Base-by-base conservation (phyloP, 1,140 invertebrate genomes). In the Eueides isabella region DNA sequence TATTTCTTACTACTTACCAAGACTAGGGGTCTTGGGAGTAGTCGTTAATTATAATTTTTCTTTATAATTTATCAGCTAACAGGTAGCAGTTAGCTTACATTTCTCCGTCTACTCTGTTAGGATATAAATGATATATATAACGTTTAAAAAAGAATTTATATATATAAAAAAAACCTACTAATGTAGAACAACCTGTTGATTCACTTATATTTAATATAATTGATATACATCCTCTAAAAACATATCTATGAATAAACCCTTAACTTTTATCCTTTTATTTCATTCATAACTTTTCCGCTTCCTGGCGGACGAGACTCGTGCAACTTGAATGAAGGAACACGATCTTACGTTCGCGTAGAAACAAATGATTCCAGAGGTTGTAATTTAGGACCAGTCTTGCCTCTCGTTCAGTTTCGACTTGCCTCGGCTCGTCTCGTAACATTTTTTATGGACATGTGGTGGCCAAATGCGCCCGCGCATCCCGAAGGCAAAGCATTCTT, bases 401-500 rank as follows among this genome's bases (percentile, higher is more conserved):
- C 66, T 71, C 83, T 86, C 87, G 85, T 71, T 72, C 66, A 84
- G 80, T 66, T 81, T 83, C 82, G 84, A 75, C 61, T 55, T 63
- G 74, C 30, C 72, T 85, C 83, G 81, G 82, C 66, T 66, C 55
- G 75, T 66, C 69, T 82, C 80, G 83, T 77, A 67, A 69, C 55
- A 74, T 90, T 90, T 38, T 89, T 91, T 86, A 82, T 84, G 78
- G 78, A 82, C 85, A 90, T 86, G 74, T 90, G 88, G 82, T 83
- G 73, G 81, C 86, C 89, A 92, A 84, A 89, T 88, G 88, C 82
- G 82, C 74, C 74, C 70, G 84, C 84, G 83, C 85, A 86, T 87
- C 85, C 74, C 79, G 71, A 77, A 71, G 80, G 69, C 71, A 67
- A 71, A 76, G 65, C 77, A 70, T 41, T 75, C 82, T 84, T 89